These are phyloP conservation scores for Gallinago stenura DNA, from an alignment of 2,797 vertebrate genomes.

Conservation along the genomic window DNA sequence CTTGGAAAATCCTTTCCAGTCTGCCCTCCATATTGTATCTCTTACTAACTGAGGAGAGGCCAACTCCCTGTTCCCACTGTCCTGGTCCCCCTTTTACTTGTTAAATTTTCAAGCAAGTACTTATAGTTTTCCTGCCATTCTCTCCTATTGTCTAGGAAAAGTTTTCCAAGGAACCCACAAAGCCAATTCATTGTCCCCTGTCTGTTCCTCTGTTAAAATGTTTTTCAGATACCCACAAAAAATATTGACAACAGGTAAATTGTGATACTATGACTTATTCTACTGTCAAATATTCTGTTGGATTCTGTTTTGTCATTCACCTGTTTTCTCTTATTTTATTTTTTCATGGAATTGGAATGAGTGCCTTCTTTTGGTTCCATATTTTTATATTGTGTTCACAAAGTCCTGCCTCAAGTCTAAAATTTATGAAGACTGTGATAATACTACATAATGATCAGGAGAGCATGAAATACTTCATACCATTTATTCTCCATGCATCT, in stretches of 20 bases:
- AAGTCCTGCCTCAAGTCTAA: neutral
- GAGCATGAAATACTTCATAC: neutral
- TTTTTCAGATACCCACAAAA: neutral
- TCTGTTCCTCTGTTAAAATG: neutral
- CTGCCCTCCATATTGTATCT: neutral
- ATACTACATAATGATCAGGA: conserved; percentile 30
- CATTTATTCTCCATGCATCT: neutral
- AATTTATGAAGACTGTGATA: conserved; percentile 44
- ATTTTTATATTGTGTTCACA: neutral
- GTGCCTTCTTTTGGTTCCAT: neutral
- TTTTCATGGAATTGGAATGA: neutral
- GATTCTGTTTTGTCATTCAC: neutral
- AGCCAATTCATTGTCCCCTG: neutral
- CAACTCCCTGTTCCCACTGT: neutral
- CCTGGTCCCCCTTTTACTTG: neutral
- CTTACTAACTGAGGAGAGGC: neutral
- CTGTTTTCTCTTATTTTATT: neutral
- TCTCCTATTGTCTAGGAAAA: neutral
- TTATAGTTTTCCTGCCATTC: neutral
- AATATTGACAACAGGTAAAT: neutral
- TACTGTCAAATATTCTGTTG: neutral
- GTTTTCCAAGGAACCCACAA: neutral
- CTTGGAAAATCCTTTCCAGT: neutral
- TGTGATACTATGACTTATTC: neutral
- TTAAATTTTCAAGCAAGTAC: neutral